Evolutionary conservation across 2,888 invertebrate genomes (phyloP).

Genomic region (Rotaria magnacalcarata): DNA sequence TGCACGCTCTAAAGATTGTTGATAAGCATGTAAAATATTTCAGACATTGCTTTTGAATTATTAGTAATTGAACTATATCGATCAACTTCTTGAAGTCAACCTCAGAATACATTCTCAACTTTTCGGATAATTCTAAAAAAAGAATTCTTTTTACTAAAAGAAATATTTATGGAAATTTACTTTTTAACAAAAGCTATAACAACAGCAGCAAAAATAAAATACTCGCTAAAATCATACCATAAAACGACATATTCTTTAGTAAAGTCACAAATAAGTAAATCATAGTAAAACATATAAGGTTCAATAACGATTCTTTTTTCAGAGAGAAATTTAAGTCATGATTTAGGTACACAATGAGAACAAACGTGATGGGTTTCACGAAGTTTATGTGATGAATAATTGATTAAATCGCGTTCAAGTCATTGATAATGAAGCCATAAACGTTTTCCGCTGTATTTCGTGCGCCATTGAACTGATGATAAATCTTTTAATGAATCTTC

Average conservation of each 20-base stretch:
- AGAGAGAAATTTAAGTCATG: constrained; percentile 91
- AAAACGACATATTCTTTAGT: constrained; percentile 86
- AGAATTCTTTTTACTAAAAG: too few species aligned
- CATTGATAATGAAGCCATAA: constrained; percentile 53
- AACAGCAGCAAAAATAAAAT: constrained; percentile 66
- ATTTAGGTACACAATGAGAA: constrained; percentile 83
- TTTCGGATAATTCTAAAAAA: background rate
- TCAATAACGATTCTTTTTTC: constrained; percentile 81
- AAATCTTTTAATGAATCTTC: constrained; percentile 13
- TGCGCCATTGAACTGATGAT: constrained; percentile 14
- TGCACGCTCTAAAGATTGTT: constrained; percentile 32
- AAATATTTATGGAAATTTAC: background rate
- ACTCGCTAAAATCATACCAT: constrained; percentile 71
- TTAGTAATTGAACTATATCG: too few species aligned
- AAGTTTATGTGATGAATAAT: constrained; percentile 71
- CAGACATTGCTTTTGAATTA: background rate
- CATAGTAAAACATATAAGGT: constrained; percentile 80
- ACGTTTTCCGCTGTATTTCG: background rate
- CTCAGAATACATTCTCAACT: background rate
- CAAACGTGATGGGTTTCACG: constrained; percentile 71
- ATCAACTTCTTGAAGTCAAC: constrained; percentile 9
- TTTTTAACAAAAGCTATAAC: constrained; percentile 62
- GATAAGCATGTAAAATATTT: background rate
- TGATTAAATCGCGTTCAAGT: constrained; percentile 69
- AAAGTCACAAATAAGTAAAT: constrained; percentile 74